Conservation (phyloP, 1,140 invertebrate species). For the Pinna nobilis region DNA sequence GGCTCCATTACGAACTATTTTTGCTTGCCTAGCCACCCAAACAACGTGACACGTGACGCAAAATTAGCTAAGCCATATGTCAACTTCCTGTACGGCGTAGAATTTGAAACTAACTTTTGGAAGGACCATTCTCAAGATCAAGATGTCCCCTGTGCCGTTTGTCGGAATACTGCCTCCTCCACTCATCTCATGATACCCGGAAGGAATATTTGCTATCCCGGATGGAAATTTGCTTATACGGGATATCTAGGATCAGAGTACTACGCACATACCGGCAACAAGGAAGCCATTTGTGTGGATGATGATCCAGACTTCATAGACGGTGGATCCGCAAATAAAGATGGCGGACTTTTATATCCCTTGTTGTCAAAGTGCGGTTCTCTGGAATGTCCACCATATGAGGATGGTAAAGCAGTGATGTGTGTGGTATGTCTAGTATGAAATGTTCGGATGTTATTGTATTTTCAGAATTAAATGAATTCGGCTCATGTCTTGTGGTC, state of each 20-base stretch:
- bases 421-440: slow-evolving; percentile 46
- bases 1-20: slow-evolving; percentile 4
- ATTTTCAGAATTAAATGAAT: too few relatives aligned
- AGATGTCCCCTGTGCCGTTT: slow-evolving; percentile 47
- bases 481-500: too few relatives aligned
- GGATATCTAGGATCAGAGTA: slow-evolving; percentile 46
- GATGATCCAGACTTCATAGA: slow-evolving; percentile 24
- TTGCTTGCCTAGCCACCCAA: slow-evolving; percentile 14
- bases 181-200: slow-evolving; percentile 54
- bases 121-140: not conserved
- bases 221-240: slow-evolving; percentile 51
- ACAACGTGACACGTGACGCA: not conserved
- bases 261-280: not conserved
- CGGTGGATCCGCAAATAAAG: slow-evolving; percentile 11
- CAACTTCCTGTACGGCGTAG: slow-evolving; percentile 6
- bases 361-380: slow-evolving; percentile 45
- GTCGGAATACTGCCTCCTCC: slow-evolving; percentile 1
- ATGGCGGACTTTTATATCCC: slow-evolving; percentile 49
- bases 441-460: too few relatives aligned
- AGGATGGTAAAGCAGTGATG: slow-evolving; percentile 25
- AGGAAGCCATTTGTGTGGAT: slow-evolving; percentile 46
- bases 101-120: slow-evolving; percentile 10
- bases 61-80: not conserved
- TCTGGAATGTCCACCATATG: slow-evolving; percentile 48
- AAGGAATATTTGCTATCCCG: slow-evolving; percentile 34